Evolutionary conservation across 2,113 vertebrate species (phyloP).

Genomic region (Ictalurus furcatus): DNA sequence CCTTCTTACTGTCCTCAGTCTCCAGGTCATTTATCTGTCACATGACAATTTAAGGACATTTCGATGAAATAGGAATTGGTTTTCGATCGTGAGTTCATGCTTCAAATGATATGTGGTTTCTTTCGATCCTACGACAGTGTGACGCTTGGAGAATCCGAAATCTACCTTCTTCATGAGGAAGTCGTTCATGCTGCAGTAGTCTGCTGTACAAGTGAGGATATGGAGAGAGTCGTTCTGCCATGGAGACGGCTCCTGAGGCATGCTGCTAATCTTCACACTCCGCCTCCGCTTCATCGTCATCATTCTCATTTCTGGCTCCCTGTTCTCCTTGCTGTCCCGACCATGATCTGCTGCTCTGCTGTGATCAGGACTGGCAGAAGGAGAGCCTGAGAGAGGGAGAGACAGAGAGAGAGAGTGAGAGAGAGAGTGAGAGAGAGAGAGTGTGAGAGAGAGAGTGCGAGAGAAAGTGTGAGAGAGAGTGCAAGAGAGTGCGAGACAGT

Average conservation of each 20-base stretch:
- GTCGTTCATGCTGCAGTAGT: constrained; percentile 96
- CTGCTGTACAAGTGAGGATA: constrained; percentile 85
- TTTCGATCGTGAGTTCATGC: neutral
- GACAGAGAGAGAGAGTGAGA: neutral
- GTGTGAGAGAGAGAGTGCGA: neutral
- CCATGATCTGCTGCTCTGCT: constrained; percentile 66
- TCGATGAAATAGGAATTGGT: neutral
- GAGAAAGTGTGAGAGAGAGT: no score
- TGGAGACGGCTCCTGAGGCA: constrained; percentile 81
- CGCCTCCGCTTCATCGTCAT: constrained; percentile 80
- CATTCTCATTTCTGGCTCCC: constrained; percentile 89
- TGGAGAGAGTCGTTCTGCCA: constrained; percentile 90
- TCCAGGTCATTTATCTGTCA: constrained; percentile 90
- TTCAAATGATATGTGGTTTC: neutral
- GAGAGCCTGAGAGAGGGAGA: constrained; percentile 64
- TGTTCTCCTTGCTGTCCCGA: constrained; percentile 92
- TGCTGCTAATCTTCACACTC: constrained; percentile 90
- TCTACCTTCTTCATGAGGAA: constrained; percentile 96
- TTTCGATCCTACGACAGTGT: neutral
- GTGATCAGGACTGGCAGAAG: constrained; percentile 83
- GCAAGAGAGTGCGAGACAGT: no score
- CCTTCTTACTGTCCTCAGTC: constrained; percentile 93
- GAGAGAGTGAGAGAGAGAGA: neutral
- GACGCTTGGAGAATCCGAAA: neutral
- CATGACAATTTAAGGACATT: constrained; percentile 31